Conservation (phyloP, 2,888 invertebrate genomes). For the Acronicta psi region DNA sequence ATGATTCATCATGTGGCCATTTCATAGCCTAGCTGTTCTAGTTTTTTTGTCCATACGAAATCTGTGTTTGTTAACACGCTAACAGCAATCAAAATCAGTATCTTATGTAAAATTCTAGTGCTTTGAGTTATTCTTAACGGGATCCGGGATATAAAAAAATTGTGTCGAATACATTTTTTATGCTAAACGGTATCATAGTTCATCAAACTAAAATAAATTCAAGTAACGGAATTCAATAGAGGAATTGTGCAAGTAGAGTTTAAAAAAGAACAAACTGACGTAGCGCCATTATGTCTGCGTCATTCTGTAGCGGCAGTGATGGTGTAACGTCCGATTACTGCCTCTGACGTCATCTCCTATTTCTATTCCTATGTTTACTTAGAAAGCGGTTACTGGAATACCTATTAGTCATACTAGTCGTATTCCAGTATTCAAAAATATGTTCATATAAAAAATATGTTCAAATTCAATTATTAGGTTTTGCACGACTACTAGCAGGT, state of each 20-base stretch:
- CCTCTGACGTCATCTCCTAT: conserved; percentile 51
- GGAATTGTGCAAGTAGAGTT: conserved; percentile 38
- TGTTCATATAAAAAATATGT: conserved; percentile 46
- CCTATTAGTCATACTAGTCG: conserved; percentile 51
- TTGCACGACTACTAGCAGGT: conserved; percentile 39
- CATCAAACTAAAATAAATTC: conserved; percentile 4
- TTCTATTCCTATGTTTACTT: conserved; percentile 45
- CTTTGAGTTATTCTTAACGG: too few species aligned
- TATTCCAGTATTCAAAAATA: too few species aligned
- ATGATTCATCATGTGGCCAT: too few species aligned
- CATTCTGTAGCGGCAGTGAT: conserved; percentile 44
- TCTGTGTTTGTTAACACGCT: neutral
- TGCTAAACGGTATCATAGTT: neutral
- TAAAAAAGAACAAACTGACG: conserved; percentile 26
- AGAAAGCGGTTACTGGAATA: conserved; percentile 54
- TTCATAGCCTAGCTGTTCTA: too few species aligned
- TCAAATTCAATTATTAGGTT: conserved; percentile 51
- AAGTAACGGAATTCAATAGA: conserved; percentile 28
- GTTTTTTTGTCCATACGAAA: too few species aligned
- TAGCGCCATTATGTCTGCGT: conserved; percentile 43
- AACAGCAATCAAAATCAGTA: neutral
- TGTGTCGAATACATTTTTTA: neutral
- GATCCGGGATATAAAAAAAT: too few species aligned
- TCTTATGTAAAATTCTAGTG: too few species aligned
- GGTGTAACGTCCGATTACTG: conserved; percentile 37